Evolutionary conservation across 1,140 invertebrate genomes (phyloP), one percentile per base, ranked within the genome.

Genomic region (Drosophila bipectinata): DNA sequence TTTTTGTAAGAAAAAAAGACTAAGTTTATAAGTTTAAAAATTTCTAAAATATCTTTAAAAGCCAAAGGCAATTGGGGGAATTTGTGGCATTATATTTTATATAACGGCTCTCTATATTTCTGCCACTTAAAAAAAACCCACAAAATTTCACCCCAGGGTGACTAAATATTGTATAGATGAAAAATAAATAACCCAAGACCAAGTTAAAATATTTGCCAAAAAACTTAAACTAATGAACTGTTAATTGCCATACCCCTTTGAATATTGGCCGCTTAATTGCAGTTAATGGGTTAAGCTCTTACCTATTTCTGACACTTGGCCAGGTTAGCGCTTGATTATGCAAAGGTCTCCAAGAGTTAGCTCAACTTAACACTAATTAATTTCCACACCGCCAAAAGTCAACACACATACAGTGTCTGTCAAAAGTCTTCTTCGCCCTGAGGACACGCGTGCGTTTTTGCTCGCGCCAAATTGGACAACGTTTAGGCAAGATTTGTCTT

Each of bases 381-480:
- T 84, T 67, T 79, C 37, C 64, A 53, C 52, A 73, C 67, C n/a
- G 44, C 47, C 14, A 74, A 63, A 51, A 30, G 12, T 37, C 34
- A 37, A 37, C 34, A 12, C 9, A 28, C 26, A 28, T 7, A 45
- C 44, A 72, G 32, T 26, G 24, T 12, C 41, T 7, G 49, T 28
- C 18, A 28, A 8, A 44, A 44, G 41, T 14, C 10, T 62, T 67
- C 68, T 67, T 67, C 51, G 73, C 59, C 77, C 68, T 66, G 71
- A 57, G 82, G 73, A 81, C 37, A 87, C 55, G 54, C 72, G 61
- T 49, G 55, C 53, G 73, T 74, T 64, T 37, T 66, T 85, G 61
- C 77, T 66, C 68, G 81, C 77, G 82, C 78, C 77, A 87, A 85
- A 87, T 87, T 79, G 87, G 71, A 82, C 78, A 87, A 69, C 75